Conservation (phyloP, 2,888 invertebrate species). For the Corythucha ciliata region DNA sequence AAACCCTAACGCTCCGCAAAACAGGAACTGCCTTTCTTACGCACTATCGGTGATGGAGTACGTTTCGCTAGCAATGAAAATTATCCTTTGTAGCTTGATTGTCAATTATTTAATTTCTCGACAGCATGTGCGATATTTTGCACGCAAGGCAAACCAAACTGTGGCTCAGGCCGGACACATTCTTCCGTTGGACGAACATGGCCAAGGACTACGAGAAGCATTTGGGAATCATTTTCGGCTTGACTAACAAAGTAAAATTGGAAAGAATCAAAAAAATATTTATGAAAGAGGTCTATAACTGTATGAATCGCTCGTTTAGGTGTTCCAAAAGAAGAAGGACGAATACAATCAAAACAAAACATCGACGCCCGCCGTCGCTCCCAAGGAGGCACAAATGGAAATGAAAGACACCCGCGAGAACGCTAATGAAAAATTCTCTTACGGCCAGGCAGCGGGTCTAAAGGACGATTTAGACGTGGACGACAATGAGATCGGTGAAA, state of each 20-base stretch:
- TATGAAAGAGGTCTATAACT: not conserved
- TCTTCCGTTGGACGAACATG: conserved; percentile 45
- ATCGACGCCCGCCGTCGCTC: conserved; percentile 44
- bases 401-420: conserved; percentile 39
- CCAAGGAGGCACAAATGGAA: conserved; percentile 40
- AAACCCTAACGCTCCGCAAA: conserved; percentile 69
- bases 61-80: conserved; percentile 32
- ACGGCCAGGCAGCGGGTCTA: conserved; percentile 60
- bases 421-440: conserved; percentile 43
- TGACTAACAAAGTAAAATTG: conserved; percentile 59
- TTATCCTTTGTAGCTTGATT: not conserved
- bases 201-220: conserved; percentile 24
- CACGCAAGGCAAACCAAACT: conserved; percentile 71
- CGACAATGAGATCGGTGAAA: conserved; percentile 69
- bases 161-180: conserved; percentile 65
- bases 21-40: conserved; percentile 71
- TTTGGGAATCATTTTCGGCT: conserved; percentile 24
- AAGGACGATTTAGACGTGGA: conserved; percentile 76
- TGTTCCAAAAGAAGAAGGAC: conserved; percentile 64
- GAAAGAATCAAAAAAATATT: not conserved
- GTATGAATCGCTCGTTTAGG: conserved; percentile 41
- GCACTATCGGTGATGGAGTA: conserved; percentile 80
- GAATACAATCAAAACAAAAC: conserved; percentile 57
- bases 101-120: too few relatives aligned
- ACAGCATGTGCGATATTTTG: conserved; percentile 72